Evolutionary conservation across 2,113 vertebrate genomes (phyloP).

Genomic region (Lycaon pictus): DNA sequence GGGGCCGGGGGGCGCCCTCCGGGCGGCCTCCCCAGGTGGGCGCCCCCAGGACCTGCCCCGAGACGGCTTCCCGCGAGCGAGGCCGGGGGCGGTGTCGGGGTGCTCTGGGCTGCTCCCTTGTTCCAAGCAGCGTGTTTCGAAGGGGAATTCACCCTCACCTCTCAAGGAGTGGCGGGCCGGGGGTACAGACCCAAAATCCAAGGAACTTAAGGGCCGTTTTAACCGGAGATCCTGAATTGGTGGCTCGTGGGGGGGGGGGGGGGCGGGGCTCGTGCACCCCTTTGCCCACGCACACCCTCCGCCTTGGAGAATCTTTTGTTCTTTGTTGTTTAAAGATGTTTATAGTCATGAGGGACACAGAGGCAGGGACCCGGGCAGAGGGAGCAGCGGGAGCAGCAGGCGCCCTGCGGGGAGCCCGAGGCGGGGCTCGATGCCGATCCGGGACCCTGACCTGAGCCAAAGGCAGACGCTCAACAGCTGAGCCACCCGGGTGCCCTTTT

Average conservation of each 20-base stretch:
- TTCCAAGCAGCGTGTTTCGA: neutral
- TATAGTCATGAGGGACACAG: too few relatives aligned
- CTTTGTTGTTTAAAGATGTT: too few relatives aligned
- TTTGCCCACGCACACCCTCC: rapidly evolving
- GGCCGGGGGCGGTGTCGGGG: neutral
- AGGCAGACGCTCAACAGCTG: too few relatives aligned
- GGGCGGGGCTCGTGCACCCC: neutral
- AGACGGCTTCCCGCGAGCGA: neutral
- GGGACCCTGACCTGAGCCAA: too few relatives aligned
- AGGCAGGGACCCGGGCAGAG: too few relatives aligned
- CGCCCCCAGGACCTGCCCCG: neutral
- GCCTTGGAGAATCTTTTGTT: neutral
- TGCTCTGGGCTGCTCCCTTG: neutral
- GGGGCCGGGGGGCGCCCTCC: neutral
- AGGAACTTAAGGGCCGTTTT: neutral
- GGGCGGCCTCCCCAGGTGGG: neutral
- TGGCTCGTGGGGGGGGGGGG: neutral
- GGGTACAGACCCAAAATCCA: neutral
- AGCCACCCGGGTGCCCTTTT: too few relatives aligned
- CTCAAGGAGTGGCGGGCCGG: neutral
- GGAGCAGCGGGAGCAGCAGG: too few relatives aligned
- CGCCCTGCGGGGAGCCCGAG: too few relatives aligned
- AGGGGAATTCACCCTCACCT: neutral
- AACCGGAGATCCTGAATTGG: neutral
- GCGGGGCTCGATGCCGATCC: too few relatives aligned